Base-by-base conservation (phyloP, 2,888 invertebrate genomes). In the Cataglyphis cursor region DNA sequence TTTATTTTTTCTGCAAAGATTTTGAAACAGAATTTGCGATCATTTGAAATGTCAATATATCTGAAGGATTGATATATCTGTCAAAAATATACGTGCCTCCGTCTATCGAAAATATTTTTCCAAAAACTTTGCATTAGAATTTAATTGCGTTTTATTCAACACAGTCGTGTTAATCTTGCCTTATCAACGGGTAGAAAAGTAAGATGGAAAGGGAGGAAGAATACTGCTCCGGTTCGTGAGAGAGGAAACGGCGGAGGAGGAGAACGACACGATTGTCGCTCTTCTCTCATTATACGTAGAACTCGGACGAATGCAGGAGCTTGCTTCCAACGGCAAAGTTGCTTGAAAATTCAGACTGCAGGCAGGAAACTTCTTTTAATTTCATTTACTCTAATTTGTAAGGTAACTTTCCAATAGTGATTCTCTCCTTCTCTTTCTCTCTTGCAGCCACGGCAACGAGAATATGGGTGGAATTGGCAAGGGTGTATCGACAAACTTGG, bases 371-470 rank as follows among this genome's bases (percentile, higher is more conserved):
- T 93, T 93, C 93, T 94, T 94, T 93, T 92, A 93, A 94, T 94
- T 94, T 93, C 93, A 94, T 94, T 93, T 92, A 91, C 93, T 92
- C 91, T 94, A 94, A 94, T 94, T 94, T 94, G 93, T 92, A 93
- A 93, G 93, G 93, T 93, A 93, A 94, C 93, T 94, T 94, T 94
- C 93, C 93, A 92, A 94, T 93, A 93, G 93, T 91, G 91, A 92
- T 93, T 92, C 93, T 72, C 72, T 91, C 72, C 91, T 88, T 83
- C 35, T 35, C 35, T 35, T 5, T 35, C 35, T 6, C 72, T 91
- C 89, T 84, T 61, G 84, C 76, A 82, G 86, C 83, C 68, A 82
- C 85, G 85, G 75, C 65, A 68, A 44, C 54, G 76, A 72, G 48
- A 70, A 72, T 64, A 72, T 82, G 51, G 62, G 51, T 62, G 64